These are phyloP conservation scores for Drosophila nannoptera DNA, from an alignment of 1,140 invertebrate genomes.

Conservation along the genomic window DNA sequence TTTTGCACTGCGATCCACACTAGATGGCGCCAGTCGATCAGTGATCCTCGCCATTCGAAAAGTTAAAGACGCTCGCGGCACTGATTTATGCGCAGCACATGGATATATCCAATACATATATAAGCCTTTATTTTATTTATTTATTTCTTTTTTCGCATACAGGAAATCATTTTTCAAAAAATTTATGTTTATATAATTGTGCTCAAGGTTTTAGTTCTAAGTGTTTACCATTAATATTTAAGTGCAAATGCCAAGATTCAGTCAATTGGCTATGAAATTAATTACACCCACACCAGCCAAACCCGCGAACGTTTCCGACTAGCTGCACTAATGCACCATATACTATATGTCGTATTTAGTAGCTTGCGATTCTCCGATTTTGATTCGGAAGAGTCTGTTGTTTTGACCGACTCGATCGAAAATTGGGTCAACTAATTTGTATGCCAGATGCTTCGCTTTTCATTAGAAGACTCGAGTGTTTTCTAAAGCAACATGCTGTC, in stretches of 20 bases:
- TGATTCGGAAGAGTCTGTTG: constrained; percentile 3
- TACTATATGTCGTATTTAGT: not conserved
- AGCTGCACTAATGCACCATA: too few species aligned
- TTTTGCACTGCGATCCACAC: constrained; percentile 16
- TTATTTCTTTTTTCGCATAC: not conserved
- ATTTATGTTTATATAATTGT: constrained; percentile 32
- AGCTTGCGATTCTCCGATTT: constrained; percentile 8
- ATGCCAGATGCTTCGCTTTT: constrained; percentile 24
- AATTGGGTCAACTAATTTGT: constrained; percentile 36
- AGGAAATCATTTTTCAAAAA: constrained; percentile 34
- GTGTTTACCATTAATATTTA: constrained; percentile 17
- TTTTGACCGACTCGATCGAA: not conserved
- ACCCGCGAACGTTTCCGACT: not conserved
- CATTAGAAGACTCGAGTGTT: constrained; percentile 20
- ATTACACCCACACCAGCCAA: not conserved
- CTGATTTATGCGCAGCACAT: constrained; percentile 11
- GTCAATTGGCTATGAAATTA: constrained; percentile 8
- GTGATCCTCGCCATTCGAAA: not conserved
- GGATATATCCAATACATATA: constrained; percentile 4
- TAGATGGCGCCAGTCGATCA: constrained; percentile 55
- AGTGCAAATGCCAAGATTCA: constrained; percentile 5
- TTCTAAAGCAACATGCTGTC: constrained; percentile 35
- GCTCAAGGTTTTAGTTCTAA: constrained; percentile 8
- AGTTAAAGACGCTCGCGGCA: constrained; percentile 3
- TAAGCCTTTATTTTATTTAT: not conserved